Evolutionary conservation across 1,140 invertebrate species (phyloP).

Genomic region (Penaeus indicus): DNA sequence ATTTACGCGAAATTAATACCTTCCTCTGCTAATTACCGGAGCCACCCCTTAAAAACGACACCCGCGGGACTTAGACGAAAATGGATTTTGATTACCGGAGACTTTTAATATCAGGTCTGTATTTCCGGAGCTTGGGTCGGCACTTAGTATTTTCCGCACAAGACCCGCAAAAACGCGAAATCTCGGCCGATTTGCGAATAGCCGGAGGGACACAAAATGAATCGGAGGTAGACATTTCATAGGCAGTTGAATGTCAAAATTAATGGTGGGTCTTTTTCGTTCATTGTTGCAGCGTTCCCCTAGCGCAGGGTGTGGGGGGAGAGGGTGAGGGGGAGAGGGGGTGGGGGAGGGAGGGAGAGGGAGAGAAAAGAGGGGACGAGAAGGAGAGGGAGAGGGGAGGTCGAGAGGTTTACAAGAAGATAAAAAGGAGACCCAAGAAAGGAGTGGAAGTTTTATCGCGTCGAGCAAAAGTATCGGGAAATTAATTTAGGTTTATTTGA

Average conservation of each 20-base stretch:
- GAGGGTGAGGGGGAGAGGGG: too few relatives aligned
- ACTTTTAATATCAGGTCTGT: conserved; percentile 13
- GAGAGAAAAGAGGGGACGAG: too few relatives aligned
- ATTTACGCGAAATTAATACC: conserved; percentile 64
- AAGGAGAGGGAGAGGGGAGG: too few relatives aligned
- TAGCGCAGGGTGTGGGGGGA: too few relatives aligned
- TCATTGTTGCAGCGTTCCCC: conserved; percentile 29
- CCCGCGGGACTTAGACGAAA: conserved; percentile 48
- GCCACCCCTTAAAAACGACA: conserved; percentile 58
- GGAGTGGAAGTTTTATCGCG: too few relatives aligned
- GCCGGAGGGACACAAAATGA: conserved; percentile 23
- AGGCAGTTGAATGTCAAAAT: conserved; percentile 56
- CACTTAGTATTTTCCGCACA: not conserved
- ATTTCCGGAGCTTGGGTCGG: not conserved
- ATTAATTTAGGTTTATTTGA: too few relatives aligned
- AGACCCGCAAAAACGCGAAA: not conserved
- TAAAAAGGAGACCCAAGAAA: too few relatives aligned
- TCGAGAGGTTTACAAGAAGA: too few relatives aligned
- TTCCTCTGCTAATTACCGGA: conserved; percentile 62
- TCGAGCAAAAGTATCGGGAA: too few relatives aligned
- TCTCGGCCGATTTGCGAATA: not conserved
- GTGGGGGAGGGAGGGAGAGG: too few relatives aligned
- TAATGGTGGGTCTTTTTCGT: conserved; percentile 46
- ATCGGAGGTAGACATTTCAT: conserved; percentile 52
- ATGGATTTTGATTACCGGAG: conserved; percentile 55